Evolutionary conservation across 2,888 invertebrate genomes (phyloP), one percentile per base, ranked within the genome.

Genomic region (Heliconius charithonia): DNA sequence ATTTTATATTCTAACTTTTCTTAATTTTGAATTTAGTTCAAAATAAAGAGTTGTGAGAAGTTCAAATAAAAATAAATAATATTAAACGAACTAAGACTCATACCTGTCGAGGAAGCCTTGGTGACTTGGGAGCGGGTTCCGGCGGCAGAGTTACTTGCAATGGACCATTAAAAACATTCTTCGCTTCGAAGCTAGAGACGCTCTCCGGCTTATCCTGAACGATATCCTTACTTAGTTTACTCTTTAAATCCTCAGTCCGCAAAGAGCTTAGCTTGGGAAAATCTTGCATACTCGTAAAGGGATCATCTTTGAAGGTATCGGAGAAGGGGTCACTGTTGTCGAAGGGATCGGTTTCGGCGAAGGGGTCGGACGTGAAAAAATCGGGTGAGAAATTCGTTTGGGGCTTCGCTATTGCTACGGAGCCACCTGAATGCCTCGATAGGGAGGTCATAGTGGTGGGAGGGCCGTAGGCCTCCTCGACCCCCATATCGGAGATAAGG

Each of bases 281-380:
- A 84, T 94, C 94, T 85, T 89, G 89, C 90, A 93, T 88, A 82
- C 87, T 90, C 83, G 91, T 92, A 86, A 97, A 97, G 25, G 96
- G 96, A 86, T 97, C 96, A 82, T 96, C 95, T 81, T 91, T 95
- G 90, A 88, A 95, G 83, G 93, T 96, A 84, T 96, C 96, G 80
- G 96, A 96, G 87, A 97, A 97, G 10, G 96, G 96, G 88, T 97
- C 97, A 71, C 95, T 95, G 85, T 96, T 96, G 86, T 97, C 97
- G 89, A 97, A 97, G 66, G 97, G 97, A 91, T 97, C 97, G 74
- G 93, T 95, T 86, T 96, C 96, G 81, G 96, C 96, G 90, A 96
- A 96, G 75, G 96, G 96, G 89, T 96, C 96, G 41, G 94, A 89
- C 80, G 93, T 85, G 88, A 96, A 96, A 84, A 95, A 92, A 82